phyloP scores from a whole-genome alignment of 2,888 invertebrate genomes.

The Leptopterna dolabrata region DNA sequence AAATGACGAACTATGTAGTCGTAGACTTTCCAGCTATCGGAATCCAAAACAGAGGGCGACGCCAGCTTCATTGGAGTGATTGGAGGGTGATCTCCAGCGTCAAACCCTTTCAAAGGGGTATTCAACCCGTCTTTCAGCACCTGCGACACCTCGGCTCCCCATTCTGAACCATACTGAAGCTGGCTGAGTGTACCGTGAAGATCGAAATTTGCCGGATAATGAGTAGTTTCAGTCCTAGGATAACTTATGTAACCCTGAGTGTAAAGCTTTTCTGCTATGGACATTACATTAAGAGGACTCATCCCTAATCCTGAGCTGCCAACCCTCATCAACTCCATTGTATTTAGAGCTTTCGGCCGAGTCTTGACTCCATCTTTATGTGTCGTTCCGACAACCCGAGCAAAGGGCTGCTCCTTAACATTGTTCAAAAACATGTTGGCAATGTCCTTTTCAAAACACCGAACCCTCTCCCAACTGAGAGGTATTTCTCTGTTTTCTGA shows the following conservation, averaged over 20 bases:
- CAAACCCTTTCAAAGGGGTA: conserved; percentile 86
- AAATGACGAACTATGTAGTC: conserved; percentile 98
- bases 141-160: conserved; percentile 81
- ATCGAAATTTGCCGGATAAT: conserved; percentile 95
- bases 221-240: conserved; percentile 97
- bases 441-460: conserved; percentile 96
- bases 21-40: conserved; percentile 92
- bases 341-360: conserved; percentile 93
- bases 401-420: conserved; percentile 85
- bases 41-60: conserved; percentile 77
- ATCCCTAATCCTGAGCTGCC: conserved; percentile 92
- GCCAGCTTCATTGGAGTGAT: conserved; percentile 96
- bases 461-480: conserved; percentile 89
- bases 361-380: conserved; percentile 89
- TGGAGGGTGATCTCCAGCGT: conserved; percentile 99
- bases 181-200: conserved; percentile 78
- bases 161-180: conserved; percentile 78
- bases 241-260: conserved; percentile 98
- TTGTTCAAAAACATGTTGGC: conserved; percentile 89
- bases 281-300: conserved; percentile 94
- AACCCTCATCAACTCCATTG: conserved; percentile 94
- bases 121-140: conserved; percentile 79
- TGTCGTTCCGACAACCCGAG: conserved; percentile 79
- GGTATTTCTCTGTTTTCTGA: conserved; percentile 78
- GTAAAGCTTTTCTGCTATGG: conserved; percentile 90